Conservation (phyloP, 2,113 vertebrate genomes). For the Stigmatopora argus region DNA sequence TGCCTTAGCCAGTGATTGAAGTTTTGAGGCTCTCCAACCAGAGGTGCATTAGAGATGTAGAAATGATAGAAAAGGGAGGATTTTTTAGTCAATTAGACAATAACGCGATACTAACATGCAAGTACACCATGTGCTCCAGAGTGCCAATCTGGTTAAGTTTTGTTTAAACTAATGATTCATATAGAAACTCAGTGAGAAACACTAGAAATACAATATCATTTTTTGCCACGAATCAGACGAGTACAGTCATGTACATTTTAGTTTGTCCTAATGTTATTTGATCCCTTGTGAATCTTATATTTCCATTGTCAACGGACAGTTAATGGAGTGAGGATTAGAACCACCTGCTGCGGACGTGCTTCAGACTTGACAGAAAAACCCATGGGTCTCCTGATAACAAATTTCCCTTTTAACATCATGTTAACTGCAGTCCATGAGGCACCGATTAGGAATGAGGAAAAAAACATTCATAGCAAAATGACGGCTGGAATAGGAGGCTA, state of each 20-base stretch:
- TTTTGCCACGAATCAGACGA: background rate
- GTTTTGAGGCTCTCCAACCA: background rate
- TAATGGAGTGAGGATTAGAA: constrained; percentile 28
- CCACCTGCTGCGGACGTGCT: constrained; percentile 45
- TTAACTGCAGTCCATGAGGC: constrained; percentile 15
- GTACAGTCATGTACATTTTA: background rate
- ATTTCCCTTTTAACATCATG: constrained; percentile 18
- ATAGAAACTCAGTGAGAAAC: background rate
- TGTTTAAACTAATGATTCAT: background rate
- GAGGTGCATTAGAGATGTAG: background rate
- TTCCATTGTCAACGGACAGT: background rate
- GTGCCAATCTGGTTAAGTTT: background rate
- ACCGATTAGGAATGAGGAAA: background rate
- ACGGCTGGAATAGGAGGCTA: constrained; percentile 42
- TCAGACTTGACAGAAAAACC: constrained; percentile 25
- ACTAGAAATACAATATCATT: background rate
- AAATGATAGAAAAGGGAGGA: background rate
- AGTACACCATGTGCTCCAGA: background rate
- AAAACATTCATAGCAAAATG: constrained; percentile 28
- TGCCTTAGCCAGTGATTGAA: background rate
- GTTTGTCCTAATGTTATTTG: background rate
- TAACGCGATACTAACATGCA: background rate
- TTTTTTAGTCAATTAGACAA: background rate
- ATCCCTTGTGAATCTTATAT: background rate
- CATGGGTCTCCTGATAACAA: constrained; percentile 15